phyloP scores from a whole-genome alignment of 2,113 vertebrate species.

The Aspidoscelis tigris region DNA sequence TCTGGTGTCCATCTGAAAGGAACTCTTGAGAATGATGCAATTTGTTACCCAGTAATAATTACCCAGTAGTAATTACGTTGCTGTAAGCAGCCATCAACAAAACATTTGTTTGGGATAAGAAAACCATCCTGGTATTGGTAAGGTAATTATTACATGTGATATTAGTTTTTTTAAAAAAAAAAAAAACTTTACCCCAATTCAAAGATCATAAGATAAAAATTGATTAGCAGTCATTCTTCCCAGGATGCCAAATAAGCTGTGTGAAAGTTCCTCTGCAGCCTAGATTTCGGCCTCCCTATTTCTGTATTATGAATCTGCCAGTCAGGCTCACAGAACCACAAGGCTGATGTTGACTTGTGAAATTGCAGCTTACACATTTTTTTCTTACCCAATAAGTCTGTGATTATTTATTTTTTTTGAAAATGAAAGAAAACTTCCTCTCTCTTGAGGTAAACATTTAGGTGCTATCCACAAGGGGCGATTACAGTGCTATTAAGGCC shows the following conservation, averaged over 20 bases:
- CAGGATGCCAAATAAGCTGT: neutral
- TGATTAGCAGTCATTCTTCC: neutral
- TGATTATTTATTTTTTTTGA: neutral
- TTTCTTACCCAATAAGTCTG: neutral
- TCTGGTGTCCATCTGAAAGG: too few relatives aligned
- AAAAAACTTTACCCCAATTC: neutral
- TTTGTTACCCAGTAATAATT: too few relatives aligned
- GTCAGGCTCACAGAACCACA: conserved; percentile 17
- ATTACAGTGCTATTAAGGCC: too few relatives aligned
- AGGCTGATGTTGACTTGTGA: neutral
- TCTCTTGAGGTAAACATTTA: neutral
- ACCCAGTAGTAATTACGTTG: too few relatives aligned
- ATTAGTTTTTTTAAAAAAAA: neutral
- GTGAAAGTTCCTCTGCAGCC: neutral
- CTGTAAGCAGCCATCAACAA: too few relatives aligned
- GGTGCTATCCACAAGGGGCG: neutral
- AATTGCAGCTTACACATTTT: neutral
- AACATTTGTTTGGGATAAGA: too few relatives aligned
- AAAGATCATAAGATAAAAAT: neutral
- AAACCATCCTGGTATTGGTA: neutral
- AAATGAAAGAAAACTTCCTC: neutral
- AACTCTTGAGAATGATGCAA: too few relatives aligned
- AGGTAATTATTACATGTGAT: neutral
- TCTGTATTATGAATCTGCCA: conserved; percentile 14
- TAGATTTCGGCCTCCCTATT: conserved; percentile 10